These are phyloP conservation scores for Archips xylosteana DNA, from an alignment of 2,888 invertebrate species.

Conservation along the genomic window DNA sequence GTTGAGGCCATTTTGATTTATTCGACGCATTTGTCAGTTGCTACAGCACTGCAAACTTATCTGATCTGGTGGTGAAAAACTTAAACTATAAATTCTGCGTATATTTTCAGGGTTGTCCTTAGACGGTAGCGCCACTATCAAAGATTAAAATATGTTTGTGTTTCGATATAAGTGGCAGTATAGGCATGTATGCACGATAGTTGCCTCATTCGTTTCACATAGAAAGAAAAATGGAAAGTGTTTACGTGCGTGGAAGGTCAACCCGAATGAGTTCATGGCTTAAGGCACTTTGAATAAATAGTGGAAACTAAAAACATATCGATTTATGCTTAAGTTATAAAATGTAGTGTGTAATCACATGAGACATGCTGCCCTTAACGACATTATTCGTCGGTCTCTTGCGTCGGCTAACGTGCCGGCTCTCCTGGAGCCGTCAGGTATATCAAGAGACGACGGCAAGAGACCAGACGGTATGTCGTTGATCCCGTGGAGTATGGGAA, in stretches of 20 bases:
- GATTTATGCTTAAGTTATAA: constrained; percentile 3
- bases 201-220: constrained; percentile 57
- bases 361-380: too few species aligned
- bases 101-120: neutral
- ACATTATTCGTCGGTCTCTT: too few species aligned
- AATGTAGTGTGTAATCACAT: neutral
- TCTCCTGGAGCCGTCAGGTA: too few species aligned
- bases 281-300: constrained; percentile 23
- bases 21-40: constrained; percentile 70
- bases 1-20: constrained; percentile 68
- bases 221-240: constrained; percentile 60
- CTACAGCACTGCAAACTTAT: constrained; percentile 17
- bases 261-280: constrained; percentile 40
- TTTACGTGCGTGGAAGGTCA: constrained; percentile 38
- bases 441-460: too few species aligned
- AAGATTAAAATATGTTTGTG: constrained; percentile 20
- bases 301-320: constrained; percentile 31
- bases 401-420: too few species aligned
- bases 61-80: neutral
- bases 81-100: constrained; percentile 3
- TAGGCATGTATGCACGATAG: constrained; percentile 54
- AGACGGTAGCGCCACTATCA: neutral
- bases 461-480: too few species aligned
- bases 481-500: too few species aligned
- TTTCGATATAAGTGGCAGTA: constrained; percentile 18